Conservation (phyloP, 2,888 invertebrate species). For the Hirtodrosophila confusa region DNA sequence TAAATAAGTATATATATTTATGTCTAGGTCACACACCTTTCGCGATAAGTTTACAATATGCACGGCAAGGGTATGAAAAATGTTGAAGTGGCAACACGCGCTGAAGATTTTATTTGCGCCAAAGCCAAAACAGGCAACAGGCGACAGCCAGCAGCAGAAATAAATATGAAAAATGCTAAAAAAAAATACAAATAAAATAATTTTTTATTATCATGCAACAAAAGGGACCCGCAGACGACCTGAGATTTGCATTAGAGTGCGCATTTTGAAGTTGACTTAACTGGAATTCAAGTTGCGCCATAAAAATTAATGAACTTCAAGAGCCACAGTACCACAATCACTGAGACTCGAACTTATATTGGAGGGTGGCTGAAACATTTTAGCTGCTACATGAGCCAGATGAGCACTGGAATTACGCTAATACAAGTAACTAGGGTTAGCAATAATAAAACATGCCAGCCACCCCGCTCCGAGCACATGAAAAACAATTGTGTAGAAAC, state of each 20-base stretch:
- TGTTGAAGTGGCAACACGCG: conserved; percentile 55
- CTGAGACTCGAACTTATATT: conserved; percentile 1
- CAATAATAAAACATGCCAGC: conserved; percentile 51
- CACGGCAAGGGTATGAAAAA: neutral
- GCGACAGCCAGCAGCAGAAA: conserved; percentile 34
- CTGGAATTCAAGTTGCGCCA: conserved; percentile 58
- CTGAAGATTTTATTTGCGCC: conserved; percentile 31
- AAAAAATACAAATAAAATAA: conserved; percentile 32
- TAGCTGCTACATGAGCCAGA: conserved; percentile 54
- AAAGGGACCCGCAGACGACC: conserved; percentile 34
- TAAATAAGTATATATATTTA: no score
- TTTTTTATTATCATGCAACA: conserved; percentile 62
- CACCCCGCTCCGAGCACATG: conserved; percentile 5
- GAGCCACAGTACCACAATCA: conserved; percentile 4
- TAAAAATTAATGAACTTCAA: conserved; percentile 74
- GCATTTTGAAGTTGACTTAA: conserved; percentile 32
- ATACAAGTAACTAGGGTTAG: conserved; percentile 45
- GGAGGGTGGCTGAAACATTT: conserved; percentile 22
- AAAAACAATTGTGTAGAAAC: conserved; percentile 58
- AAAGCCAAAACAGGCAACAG: conserved; percentile 10
- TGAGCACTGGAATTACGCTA: conserved; percentile 66
- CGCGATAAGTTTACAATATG: no score
- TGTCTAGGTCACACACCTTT: no score
- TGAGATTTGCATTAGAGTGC: conserved; percentile 54
- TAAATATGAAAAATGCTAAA: conserved; percentile 51